These are phyloP conservation scores for Galeruca laticollis DNA, from an alignment of 2,888 invertebrate genomes.

Conservation along the genomic window DNA sequence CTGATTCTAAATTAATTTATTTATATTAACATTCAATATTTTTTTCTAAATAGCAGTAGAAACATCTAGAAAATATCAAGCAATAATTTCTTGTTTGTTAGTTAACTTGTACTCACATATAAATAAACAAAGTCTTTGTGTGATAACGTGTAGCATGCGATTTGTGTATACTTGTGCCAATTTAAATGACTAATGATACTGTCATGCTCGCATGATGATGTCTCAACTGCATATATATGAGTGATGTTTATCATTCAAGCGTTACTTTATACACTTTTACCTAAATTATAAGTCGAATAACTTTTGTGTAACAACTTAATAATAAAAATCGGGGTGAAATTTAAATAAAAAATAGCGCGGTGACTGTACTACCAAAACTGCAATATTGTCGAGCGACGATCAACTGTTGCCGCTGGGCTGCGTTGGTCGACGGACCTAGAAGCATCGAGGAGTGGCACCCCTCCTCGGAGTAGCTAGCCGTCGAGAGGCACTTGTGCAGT, in stretches of 20 bases:
- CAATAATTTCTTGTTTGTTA: background rate
- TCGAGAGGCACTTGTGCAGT: slow-evolving; percentile 92
- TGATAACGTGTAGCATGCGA: background rate
- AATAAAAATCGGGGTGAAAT: slow-evolving; percentile 26
- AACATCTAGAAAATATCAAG: background rate
- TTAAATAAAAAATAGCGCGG: slow-evolving; percentile 59
- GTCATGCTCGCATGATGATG: background rate
- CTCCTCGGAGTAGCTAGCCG: slow-evolving; percentile 85
- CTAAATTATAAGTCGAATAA: background rate
- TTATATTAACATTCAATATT: too few relatives aligned
- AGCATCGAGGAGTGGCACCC: slow-evolving; percentile 66
- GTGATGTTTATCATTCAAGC: background rate
- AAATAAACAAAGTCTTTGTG: background rate
- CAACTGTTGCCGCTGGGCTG: slow-evolving; percentile 73
- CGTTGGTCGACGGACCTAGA: slow-evolving; percentile 65
- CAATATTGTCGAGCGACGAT: slow-evolving; percentile 91
- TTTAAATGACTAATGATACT: background rate
- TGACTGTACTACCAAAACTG: slow-evolving; percentile 94
- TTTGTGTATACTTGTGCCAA: background rate
- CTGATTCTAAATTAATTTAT: too few relatives aligned
- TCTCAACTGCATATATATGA: background rate
- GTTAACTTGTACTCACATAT: background rate
- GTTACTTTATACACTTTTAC: slow-evolving; percentile 12
- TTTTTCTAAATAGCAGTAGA: background rate
- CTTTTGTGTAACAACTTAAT: slow-evolving; percentile 6